Evolutionary conservation across 2,797 vertebrate genomes (phyloP).

Genomic region (Malurus splendens): DNA sequence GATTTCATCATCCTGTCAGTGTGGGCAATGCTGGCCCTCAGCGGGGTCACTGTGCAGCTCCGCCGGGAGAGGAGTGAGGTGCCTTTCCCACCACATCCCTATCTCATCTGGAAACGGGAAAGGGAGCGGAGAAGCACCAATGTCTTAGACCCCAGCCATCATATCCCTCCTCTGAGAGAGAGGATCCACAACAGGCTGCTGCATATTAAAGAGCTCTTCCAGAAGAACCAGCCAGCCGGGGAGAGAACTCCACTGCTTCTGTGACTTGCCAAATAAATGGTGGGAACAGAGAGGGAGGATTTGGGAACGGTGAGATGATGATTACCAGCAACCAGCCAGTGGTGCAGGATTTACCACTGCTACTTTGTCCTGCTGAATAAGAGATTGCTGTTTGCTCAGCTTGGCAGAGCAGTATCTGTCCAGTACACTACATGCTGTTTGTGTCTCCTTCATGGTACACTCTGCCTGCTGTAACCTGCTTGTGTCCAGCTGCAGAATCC

Average conservation of each 20-base stretch:
- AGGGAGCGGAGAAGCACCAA: conserved; percentile 89
- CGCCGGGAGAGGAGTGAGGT: conserved; percentile 79
- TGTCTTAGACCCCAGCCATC: conserved; percentile 91
- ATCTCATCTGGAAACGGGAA: conserved; percentile 86
- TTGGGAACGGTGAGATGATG: neutral
- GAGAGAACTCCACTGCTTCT: conserved; percentile 91
- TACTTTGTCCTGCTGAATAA: neutral
- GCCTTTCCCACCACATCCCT: conserved; percentile 88
- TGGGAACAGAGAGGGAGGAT: neutral
- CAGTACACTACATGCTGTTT: neutral
- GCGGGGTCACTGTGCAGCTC: conserved; percentile 83
- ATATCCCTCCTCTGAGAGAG: conserved; percentile 80
- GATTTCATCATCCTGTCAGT: conserved; percentile 84
- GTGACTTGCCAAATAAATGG: conserved; percentile 32
- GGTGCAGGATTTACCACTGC: neutral
- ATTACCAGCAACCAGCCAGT: neutral
- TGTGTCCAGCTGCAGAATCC: neutral
- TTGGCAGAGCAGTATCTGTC: neutral
- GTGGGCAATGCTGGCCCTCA: conserved; percentile 83
- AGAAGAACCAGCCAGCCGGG: conserved; percentile 71
- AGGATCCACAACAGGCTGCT: conserved; percentile 72
- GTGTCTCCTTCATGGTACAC: neutral
- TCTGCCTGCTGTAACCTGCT: neutral
- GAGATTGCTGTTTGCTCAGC: neutral
- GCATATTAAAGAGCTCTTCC: conserved; percentile 69